These are phyloP conservation scores for Pogonomyrmex barbatus DNA, from an alignment of 1,140 invertebrate genomes.

Conservation along the genomic window DNA sequence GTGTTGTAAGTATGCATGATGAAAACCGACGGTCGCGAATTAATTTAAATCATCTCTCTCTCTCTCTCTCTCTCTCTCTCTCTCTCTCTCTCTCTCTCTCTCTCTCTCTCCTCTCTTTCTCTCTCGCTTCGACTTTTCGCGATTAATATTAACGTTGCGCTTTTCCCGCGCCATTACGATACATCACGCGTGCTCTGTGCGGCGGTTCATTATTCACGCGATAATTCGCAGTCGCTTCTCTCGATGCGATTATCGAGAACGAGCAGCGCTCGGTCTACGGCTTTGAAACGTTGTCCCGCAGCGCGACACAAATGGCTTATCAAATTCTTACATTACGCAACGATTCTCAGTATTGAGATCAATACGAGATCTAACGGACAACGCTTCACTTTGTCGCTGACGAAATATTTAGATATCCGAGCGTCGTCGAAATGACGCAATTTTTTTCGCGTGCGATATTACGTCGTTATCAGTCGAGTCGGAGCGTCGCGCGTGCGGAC, in stretches of 20 bases:
- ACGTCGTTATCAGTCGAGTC: constrained; percentile 14
- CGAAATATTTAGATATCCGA: constrained; percentile 10
- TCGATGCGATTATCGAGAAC: constrained; percentile 2
- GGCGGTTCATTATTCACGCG: constrained; percentile 15
- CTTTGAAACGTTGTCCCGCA: neutral
- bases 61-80: too few relatives aligned
- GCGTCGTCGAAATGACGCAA: neutral
- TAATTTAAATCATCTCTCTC: constrained; percentile 37
- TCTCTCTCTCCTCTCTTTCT: too few relatives aligned
- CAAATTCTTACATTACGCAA: neutral
- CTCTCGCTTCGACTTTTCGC: constrained; percentile 22
- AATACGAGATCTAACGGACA: neutral
- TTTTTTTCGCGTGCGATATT: neutral
- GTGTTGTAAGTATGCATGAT: constrained; percentile 56
- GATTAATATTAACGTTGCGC: constrained; percentile 48
- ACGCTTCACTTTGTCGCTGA: neutral
- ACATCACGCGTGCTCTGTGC: neutral
- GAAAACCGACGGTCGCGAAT: constrained; percentile 30
- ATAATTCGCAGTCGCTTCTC: constrained; percentile 35
- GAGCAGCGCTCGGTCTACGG: neutral
- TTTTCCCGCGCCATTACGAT: constrained; percentile 22
- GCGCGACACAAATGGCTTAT: too few relatives aligned
- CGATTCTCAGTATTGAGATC: neutral
- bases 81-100: too few relatives aligned
- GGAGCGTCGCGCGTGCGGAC: neutral